Evolutionary conservation across 2,113 vertebrate species (phyloP).

Genomic region (Corythaeola cristata): DNA sequence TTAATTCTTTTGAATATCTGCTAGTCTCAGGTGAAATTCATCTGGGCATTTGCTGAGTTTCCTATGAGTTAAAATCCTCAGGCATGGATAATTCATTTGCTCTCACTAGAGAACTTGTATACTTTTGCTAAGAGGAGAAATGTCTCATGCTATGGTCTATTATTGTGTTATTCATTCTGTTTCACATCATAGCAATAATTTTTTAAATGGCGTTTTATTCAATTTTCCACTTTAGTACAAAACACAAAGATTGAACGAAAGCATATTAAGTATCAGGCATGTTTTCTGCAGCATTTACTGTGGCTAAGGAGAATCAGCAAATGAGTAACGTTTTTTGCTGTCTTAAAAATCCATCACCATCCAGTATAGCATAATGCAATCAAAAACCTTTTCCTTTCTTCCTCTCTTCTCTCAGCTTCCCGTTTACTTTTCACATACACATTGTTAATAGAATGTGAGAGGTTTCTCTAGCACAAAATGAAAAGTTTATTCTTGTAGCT

Average conservation of each 20-base stretch:
- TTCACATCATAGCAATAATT: neutral
- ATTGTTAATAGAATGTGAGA: neutral
- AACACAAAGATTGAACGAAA: neutral
- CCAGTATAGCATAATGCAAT: neutral
- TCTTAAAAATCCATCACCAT: neutral
- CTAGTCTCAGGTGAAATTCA: neutral
- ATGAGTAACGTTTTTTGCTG: neutral
- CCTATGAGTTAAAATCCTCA: neutral
- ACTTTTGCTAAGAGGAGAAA: neutral
- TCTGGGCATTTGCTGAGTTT: neutral
- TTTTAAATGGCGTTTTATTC: slow-evolving; percentile 10
- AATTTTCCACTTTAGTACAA: neutral
- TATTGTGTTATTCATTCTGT: neutral
- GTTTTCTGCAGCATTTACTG: neutral
- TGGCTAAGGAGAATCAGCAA: neutral
- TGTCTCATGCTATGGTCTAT: neutral
- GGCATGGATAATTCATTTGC: neutral
- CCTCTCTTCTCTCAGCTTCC: neutral
- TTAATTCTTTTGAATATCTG: neutral
- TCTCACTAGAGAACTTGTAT: neutral
- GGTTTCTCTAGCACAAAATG: neutral
- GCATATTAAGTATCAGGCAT: neutral
- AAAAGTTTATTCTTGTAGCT: neutral
- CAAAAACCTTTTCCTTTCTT: neutral
- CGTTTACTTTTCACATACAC: neutral